Base-by-base conservation (phyloP, 2,797 vertebrate species). In the Dryobates pubescens region DNA sequence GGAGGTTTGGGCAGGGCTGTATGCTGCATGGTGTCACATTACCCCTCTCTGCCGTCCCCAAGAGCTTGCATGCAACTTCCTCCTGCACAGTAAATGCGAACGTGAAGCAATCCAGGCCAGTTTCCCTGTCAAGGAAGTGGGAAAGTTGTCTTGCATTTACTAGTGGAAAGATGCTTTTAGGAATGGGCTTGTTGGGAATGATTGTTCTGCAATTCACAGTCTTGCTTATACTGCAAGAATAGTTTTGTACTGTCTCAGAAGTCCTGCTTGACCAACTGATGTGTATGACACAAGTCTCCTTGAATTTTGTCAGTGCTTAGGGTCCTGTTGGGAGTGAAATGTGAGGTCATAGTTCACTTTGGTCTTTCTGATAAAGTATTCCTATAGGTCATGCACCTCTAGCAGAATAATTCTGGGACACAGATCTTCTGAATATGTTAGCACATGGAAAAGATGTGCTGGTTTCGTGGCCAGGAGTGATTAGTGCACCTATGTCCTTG, bases 401-500 rank as follows among this genome's bases (percentile, higher is more conserved):
- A 53, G 34, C 64, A 71, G 77, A 71, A 17, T 70, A 86, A 58
- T 79, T 88, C 67, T 64, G 49, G 56, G 34, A 54, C 51, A 41
- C 32, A 80, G 72, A 61, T 64, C 68, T 95, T 73, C 41, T 68
- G 49, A 54, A 72, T 49, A 29, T n/a, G 87, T 53, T 75, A 24
- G 24, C 45, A 74, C 82, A 53, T 70, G 65, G 76, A 69, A 94
- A 85, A 86, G 58, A 41, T 91, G 54, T 26, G 61, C 36, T 90
- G 38, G 41, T 68, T 79, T 89, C 77, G 22, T 70, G 80, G 59
- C 49, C 0, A 0, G 73, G 49, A 82, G 57, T 91, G 90, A 93
- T 96, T 94, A 64, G 77, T 78, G 54, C 63, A 68, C 15, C 51
- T 85, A 79, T 93, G 77, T 95, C 82, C 75, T 91, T 85, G 81